These are phyloP conservation scores for Zele albiditarsus DNA, from an alignment of 2,888 invertebrate species.

Conservation along the genomic window DNA sequence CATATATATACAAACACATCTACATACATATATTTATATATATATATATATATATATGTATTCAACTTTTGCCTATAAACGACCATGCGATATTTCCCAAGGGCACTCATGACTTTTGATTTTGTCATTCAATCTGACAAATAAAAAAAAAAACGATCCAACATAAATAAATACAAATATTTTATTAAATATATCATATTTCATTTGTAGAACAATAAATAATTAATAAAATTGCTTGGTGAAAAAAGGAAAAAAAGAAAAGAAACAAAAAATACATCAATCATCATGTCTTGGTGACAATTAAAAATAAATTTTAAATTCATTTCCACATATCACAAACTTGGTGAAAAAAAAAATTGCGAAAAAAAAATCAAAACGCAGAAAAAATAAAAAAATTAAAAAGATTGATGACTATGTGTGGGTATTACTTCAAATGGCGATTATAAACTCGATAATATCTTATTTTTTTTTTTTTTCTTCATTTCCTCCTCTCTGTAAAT, in stretches of 20 bases:
- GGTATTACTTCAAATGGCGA: constrained; percentile 18
- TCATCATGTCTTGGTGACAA: neutral
- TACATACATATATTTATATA: too few relatives aligned
- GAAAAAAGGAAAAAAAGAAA: neutral
- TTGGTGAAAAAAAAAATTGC: neutral
- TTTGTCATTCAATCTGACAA: constrained; percentile 4
- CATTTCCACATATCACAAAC: neutral
- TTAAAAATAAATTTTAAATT: neutral
- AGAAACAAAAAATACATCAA: neutral
- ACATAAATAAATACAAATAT: neutral
- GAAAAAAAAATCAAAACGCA: neutral
- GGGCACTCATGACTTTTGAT: constrained; percentile 14
- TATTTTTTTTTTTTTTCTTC: constrained; percentile 1
- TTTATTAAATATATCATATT: neutral
- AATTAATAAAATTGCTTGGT: neutral
- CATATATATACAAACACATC: constrained; percentile 4
- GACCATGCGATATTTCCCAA: neutral
- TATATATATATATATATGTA: constrained; percentile 13
- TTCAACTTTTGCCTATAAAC: constrained; percentile 41
- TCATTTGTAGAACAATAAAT: neutral
- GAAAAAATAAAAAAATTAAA: neutral
- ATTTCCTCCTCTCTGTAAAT: neutral
- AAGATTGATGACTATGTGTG: constrained; percentile 19
- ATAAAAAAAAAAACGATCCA: neutral
- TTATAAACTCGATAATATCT: constrained; percentile 13